These are phyloP conservation scores for Abramis brama DNA, from an alignment of 2,113 vertebrate genomes.

Conservation along the genomic window DNA sequence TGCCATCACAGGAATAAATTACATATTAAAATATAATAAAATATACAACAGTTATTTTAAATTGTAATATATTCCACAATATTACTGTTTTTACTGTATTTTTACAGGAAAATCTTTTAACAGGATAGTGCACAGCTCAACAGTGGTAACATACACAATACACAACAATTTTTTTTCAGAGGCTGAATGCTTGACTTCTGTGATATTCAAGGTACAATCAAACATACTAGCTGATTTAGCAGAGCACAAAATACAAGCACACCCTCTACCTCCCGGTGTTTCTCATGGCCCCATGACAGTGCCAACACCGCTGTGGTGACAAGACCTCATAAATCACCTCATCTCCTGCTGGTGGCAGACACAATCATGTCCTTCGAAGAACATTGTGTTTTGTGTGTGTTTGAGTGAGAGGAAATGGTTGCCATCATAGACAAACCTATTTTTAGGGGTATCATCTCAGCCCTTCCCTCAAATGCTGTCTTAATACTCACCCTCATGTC, in stretches of 20 bases:
- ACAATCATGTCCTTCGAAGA: constrained; percentile 74
- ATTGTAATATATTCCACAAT: neutral
- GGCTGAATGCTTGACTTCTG: neutral
- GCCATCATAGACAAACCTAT: neutral
- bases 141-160: no score
- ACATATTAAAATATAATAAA: neutral
- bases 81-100: neutral
- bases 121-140: no score
- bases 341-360: constrained; percentile 73
- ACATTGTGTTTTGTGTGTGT: constrained; percentile 56
- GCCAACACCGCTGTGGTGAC: constrained; percentile 62
- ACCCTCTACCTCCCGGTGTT: constrained; percentile 36
- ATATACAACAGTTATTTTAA: neutral
- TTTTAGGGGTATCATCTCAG: neutral
- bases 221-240: constrained; percentile 32
- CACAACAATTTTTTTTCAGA: neutral
- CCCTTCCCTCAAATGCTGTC: neutral
- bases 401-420: constrained; percentile 13
- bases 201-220: constrained; percentile 17
- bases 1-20: neutral
- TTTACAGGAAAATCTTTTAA: no score
- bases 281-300: constrained; percentile 41
- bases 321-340: constrained; percentile 79
- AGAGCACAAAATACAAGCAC: constrained; percentile 20
- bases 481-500: neutral